Evolutionary conservation across 2,888 invertebrate genomes (phyloP).

Genomic region (Quadriops clusia): DNA sequence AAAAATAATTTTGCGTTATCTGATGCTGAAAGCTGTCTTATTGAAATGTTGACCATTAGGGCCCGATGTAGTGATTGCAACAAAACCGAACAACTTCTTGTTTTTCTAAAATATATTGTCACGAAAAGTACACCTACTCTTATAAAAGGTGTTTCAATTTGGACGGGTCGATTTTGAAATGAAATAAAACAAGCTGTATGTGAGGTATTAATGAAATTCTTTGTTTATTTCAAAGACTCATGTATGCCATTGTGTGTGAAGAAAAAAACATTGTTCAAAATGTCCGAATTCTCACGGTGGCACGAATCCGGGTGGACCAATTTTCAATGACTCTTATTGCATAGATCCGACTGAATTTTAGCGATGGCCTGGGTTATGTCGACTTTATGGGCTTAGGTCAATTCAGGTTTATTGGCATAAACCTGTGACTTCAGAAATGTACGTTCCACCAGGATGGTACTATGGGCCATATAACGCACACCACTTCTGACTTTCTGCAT

Average conservation of each 20-base stretch:
- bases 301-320: constrained; percentile 20
- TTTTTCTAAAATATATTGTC: too few relatives aligned
- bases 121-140: background rate
- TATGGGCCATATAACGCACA: constrained; percentile 15
- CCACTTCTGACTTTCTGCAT: constrained; percentile 20
- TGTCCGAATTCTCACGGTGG: constrained; percentile 14
- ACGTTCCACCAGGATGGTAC: too few relatives aligned
- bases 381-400: constrained; percentile 22
- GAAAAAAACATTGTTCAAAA: constrained; percentile 10
- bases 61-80: too few relatives aligned
- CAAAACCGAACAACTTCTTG: too few relatives aligned
- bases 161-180: constrained; percentile 10
- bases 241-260: constrained; percentile 18
- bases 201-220: constrained; percentile 11
- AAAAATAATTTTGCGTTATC: too few relatives aligned
- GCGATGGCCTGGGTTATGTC: constrained; percentile 24
- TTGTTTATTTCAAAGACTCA: too few relatives aligned
- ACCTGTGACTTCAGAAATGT: constrained; percentile 22
- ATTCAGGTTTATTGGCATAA: constrained; percentile 21
- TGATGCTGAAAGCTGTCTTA: too few relatives aligned
- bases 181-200: constrained; percentile 14
- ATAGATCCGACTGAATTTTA: constrained; percentile 27
- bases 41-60: too few relatives aligned
- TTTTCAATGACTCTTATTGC: constrained; percentile 26
- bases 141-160: constrained; percentile 9